phyloP scores from a whole-genome alignment of 2,113 vertebrate genomes.

The Rostratula benghalensis region DNA sequence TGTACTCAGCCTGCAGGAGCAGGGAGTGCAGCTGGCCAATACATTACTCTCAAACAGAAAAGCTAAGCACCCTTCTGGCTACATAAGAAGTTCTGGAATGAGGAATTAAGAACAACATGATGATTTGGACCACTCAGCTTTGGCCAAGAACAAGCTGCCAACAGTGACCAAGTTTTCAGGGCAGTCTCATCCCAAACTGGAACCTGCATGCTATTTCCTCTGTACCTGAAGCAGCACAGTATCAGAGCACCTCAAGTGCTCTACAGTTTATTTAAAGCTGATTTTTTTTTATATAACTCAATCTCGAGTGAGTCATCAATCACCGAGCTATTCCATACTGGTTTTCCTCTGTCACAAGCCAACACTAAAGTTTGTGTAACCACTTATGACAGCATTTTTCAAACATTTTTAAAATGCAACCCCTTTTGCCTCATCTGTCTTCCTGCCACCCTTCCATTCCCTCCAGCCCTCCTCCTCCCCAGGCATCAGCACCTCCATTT shows the following conservation, averaged over 20 bases:
- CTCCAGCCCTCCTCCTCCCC: not conserved
- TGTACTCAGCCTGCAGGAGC: not conserved
- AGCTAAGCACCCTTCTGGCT: not conserved
- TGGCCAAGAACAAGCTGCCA: not conserved
- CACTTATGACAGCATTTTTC: not conserved
- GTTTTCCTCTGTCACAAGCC: not conserved
- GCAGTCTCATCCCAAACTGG: not conserved
- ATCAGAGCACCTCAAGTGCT: not conserved
- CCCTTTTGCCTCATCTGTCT: conserved; percentile 7
- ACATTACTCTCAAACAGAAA: not conserved
- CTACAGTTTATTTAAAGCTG: not conserved
- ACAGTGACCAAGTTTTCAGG: not conserved
- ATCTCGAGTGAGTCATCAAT: conserved; percentile 38
- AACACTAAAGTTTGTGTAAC: conserved; percentile 22
- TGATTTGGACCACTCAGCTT: not conserved
- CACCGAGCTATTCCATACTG: not conserved
- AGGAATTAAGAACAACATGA: not conserved
- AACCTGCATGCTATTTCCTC: not conserved
- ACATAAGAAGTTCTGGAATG: not conserved
- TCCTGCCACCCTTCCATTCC: not conserved
- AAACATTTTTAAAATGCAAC: not conserved
- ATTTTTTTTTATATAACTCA: not conserved
- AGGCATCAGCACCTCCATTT: not conserved
- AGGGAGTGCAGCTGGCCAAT: not conserved
- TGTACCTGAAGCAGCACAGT: not conserved